phyloP scores from a whole-genome alignment of 1,140 invertebrate genomes.

The Musca vetustissima region DNA sequence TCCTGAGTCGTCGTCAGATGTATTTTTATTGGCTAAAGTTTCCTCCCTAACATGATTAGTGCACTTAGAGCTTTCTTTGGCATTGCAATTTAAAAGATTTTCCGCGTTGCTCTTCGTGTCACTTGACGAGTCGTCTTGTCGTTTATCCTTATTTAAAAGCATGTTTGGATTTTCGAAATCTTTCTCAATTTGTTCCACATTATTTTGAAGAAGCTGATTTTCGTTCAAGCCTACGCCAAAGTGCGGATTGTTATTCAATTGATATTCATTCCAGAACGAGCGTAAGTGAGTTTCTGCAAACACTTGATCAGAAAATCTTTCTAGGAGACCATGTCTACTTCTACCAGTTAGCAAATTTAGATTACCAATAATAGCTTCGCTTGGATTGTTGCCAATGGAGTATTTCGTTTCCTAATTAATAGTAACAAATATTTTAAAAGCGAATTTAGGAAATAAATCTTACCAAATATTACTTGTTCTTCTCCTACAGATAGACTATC shows the following conservation, averaged over 20 bases:
- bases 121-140: too few relatives aligned
- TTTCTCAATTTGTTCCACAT: too few relatives aligned
- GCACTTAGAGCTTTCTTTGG: too few relatives aligned
- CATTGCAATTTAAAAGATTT: too few relatives aligned
- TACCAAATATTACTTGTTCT: constrained; percentile 8
- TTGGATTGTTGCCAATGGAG: neutral
- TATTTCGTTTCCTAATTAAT: neutral
- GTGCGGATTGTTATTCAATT: neutral
- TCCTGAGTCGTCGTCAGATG: too few relatives aligned
- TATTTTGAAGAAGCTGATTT: too few relatives aligned
- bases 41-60: too few relatives aligned
- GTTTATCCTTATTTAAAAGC: too few relatives aligned
- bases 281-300: constrained; percentile 4
- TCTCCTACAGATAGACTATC: neutral
- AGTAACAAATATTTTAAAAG: too few relatives aligned
- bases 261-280: constrained; percentile 3
- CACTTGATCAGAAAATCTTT: constrained; percentile 15
- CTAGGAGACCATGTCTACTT: constrained; percentile 15
- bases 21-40: too few relatives aligned
- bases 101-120: too few relatives aligned
- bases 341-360: constrained; percentile 14
- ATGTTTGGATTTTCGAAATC: too few relatives aligned
- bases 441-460: neutral
- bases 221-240: neutral
- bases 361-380: constrained; percentile 4